Evolutionary conservation across 2,113 vertebrate species (phyloP).

Genomic region (Pithys albifrons): DNA sequence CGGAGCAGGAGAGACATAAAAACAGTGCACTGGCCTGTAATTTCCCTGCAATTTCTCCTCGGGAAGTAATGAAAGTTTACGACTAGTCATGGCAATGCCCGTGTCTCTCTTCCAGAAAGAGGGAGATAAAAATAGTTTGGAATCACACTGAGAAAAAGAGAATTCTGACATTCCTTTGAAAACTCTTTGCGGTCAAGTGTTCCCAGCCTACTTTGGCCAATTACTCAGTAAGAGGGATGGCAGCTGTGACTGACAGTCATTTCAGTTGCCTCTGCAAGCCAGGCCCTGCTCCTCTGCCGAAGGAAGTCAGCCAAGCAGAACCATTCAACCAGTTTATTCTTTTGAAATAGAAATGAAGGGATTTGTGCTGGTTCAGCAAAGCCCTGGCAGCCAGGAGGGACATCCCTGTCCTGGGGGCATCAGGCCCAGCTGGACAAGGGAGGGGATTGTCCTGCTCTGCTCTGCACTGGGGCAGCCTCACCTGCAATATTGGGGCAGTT

Average conservation of each 20-base stretch:
- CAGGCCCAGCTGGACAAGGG: neutral
- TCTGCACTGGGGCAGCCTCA: neutral
- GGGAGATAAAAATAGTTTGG: constrained; percentile 25
- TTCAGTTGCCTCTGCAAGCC: rapidly evolving
- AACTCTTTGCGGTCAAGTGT: neutral
- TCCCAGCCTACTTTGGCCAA: neutral
- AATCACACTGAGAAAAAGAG: neutral
- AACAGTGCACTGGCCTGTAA: constrained; percentile 7
- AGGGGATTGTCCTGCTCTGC: neutral
- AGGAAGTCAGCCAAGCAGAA: neutral
- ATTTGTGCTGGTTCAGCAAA: neutral
- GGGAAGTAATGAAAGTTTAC: constrained; percentile 46
- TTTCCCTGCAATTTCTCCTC: constrained; percentile 58
- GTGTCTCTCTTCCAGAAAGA: neutral
- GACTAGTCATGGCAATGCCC: neutral
- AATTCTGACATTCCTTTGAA: constrained; percentile 7
- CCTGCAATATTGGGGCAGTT: neutral
- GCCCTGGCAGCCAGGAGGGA: neutral
- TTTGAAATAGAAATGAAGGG: neutral
- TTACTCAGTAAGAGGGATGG: neutral
- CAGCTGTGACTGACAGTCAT: neutral
- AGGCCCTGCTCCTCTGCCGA: neutral
- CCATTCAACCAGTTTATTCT: neutral
- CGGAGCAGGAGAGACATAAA: neutral
- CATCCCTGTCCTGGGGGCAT: neutral